Percentiles rank a stretch among this genome's conserved stretches.
Conservation (phyloP, 2,797 vertebrate species). For the Catostomus latipinnis region DNA sequence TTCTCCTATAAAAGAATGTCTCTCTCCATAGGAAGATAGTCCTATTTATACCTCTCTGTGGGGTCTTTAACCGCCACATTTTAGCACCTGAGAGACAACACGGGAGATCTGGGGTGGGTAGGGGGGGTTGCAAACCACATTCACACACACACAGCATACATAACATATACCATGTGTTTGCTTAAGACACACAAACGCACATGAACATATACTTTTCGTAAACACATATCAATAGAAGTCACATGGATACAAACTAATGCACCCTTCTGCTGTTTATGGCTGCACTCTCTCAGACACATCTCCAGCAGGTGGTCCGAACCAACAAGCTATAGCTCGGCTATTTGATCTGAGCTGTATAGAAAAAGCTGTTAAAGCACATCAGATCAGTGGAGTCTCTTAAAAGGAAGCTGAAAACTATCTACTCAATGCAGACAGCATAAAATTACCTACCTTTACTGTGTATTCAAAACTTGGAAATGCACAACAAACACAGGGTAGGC, state of each 20-base stretch:
- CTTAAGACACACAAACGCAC: constrained; percentile 15
- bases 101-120: constrained; percentile 69
- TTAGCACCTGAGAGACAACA: constrained; percentile 75
- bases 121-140: constrained; percentile 44
- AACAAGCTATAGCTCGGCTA: constrained; percentile 32
- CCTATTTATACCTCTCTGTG: constrained; percentile 78
- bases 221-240: constrained; percentile 46
- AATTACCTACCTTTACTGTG: not conserved
- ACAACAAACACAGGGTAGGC: not conserved
- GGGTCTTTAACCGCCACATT: constrained; percentile 77
- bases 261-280: constrained; percentile 62
- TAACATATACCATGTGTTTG: constrained; percentile 12
- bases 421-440: not conserved
- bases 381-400: constrained; percentile 15
- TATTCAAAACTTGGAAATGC: constrained; percentile 15
- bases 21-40: constrained; percentile 64
- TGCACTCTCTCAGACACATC: constrained; percentile 60
- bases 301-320: constrained; percentile 72
- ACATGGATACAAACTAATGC: constrained; percentile 59
- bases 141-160: constrained; percentile 37
- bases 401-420: constrained; percentile 1
- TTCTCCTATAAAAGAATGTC: constrained; percentile 66
- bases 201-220: constrained; percentile 51
- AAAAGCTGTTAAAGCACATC: constrained; percentile 13
- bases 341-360: constrained; percentile 20